These are phyloP conservation scores for Psilanteris sp. DNA, from an alignment of 1,140 invertebrate genomes.

Conservation along the genomic window DNA sequence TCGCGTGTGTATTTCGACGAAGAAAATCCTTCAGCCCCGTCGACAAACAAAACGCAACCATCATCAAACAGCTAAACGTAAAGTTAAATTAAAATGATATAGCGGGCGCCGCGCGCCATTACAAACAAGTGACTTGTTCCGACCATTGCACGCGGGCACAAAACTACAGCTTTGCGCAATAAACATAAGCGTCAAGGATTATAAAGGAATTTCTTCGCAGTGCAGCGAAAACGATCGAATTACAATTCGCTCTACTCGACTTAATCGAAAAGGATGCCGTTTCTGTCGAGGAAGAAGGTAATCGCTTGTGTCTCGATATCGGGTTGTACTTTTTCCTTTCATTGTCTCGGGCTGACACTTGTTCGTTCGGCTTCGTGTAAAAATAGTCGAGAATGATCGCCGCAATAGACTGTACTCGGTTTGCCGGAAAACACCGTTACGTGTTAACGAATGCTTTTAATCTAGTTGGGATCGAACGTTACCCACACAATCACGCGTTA, in stretches of 20 bases:
- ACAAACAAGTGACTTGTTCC: slow-evolving; percentile 17
- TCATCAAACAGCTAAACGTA: slow-evolving; percentile 9
- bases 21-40: too few species aligned
- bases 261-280: slow-evolving; percentile 49
- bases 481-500: slow-evolving; percentile 34
- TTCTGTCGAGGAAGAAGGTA: slow-evolving; percentile 40
- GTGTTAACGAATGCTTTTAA: slow-evolving; percentile 70
- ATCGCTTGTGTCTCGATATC: slow-evolving; percentile 52
- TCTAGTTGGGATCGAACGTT: slow-evolving; percentile 66
- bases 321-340: slow-evolving; percentile 39
- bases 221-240: slow-evolving; percentile 46
- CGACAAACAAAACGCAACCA: slow-evolving; percentile 6
- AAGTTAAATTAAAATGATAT: slow-evolving; percentile 26
- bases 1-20: too few species aligned
- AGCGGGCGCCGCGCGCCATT: too few species aligned
- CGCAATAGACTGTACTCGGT: slow-evolving; percentile 50
- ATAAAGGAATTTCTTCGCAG: slow-evolving; percentile 42
- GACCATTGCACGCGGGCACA: background rate
- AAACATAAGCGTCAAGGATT: slow-evolving; percentile 28
- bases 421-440: slow-evolving; percentile 62
- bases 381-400: slow-evolving; percentile 61
- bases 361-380: slow-evolving; percentile 40
- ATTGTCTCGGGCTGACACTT: slow-evolving; percentile 51
- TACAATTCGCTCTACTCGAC: slow-evolving; percentile 46
- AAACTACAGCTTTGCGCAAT: slow-evolving; percentile 15